Conservation (phyloP, 1,140 invertebrate genomes). For the Laodelphax striatellus region DNA sequence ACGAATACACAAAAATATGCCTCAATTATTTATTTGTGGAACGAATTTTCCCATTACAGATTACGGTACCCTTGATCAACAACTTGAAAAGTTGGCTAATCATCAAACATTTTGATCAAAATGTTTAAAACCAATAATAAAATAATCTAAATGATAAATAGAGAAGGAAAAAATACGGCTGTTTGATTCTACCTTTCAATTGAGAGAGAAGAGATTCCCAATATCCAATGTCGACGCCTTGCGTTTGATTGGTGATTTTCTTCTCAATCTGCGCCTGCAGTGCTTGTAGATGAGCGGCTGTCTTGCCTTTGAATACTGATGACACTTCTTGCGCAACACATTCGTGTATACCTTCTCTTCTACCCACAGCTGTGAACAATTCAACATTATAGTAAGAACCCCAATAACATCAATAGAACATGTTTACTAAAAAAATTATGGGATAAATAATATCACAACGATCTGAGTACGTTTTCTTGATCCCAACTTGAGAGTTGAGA, state of each 20-base stretch:
- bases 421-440: background rate
- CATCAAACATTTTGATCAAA: too few relatives aligned
- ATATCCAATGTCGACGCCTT: slow-evolving; percentile 92
- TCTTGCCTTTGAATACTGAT: slow-evolving; percentile 87
- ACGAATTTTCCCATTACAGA: too few relatives aligned
- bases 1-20: too few relatives aligned
- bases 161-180: too few relatives aligned
- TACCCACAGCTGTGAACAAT: slow-evolving; percentile 40
- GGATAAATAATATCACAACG: too few relatives aligned
- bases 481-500: too few relatives aligned
- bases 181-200: slow-evolving; percentile 62
- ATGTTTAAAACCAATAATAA: too few relatives aligned
- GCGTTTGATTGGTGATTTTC: slow-evolving; percentile 72
- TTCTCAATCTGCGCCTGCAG: slow-evolving; percentile 78
- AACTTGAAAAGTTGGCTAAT: too few relatives aligned
- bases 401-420: background rate
- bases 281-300: slow-evolving; percentile 68
- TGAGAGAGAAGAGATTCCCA: slow-evolving; percentile 92
- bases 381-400: background rate
- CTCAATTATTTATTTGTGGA: too few relatives aligned
- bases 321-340: slow-evolving; percentile 85
- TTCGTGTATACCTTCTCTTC: slow-evolving; percentile 87
- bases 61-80: too few relatives aligned
- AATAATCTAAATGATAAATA: too few relatives aligned
- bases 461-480: too few relatives aligned